phyloP scores from a whole-genome alignment of 2,797 vertebrate species.

The Alectoris magna region DNA sequence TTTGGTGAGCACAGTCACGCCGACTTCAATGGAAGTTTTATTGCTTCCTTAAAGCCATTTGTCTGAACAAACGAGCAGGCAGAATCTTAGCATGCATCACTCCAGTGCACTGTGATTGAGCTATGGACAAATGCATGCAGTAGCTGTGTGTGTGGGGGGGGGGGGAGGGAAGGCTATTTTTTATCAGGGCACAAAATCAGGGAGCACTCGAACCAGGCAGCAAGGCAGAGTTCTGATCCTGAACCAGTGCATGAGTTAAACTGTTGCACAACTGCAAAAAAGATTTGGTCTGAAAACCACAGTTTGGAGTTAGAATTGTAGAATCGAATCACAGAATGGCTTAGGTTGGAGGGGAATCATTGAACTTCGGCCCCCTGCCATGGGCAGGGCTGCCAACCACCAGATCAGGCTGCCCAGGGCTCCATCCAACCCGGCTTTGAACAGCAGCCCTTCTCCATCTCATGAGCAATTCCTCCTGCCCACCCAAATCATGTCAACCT shows the following conservation, averaged over 20 bases:
- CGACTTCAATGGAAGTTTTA: rapidly evolving
- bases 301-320: neutral
- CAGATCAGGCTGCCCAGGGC: too few relatives aligned
- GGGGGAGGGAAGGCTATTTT: neutral
- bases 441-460: neutral
- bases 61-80: rapidly evolving
- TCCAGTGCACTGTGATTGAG: rapidly evolving
- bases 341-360: too few relatives aligned
- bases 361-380: too few relatives aligned
- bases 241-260: neutral
- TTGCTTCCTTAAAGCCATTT: neutral
- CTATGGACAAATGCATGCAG: rapidly evolving
- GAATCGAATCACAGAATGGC: too few relatives aligned
- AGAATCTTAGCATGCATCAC: rapidly evolving
- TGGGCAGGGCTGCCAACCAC: too few relatives aligned
- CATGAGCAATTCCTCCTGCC: neutral
- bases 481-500: neutral
- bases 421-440: too few relatives aligned
- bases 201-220: neutral
- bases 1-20: neutral
- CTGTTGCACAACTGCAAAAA: neutral
- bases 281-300: constrained; percentile 13
- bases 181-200: neutral
- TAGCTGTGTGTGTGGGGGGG: neutral
- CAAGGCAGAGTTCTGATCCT: neutral